These are phyloP conservation scores for Ptiloglossa arizonensis DNA, from an alignment of 1,140 invertebrate genomes.

Conservation along the genomic window DNA sequence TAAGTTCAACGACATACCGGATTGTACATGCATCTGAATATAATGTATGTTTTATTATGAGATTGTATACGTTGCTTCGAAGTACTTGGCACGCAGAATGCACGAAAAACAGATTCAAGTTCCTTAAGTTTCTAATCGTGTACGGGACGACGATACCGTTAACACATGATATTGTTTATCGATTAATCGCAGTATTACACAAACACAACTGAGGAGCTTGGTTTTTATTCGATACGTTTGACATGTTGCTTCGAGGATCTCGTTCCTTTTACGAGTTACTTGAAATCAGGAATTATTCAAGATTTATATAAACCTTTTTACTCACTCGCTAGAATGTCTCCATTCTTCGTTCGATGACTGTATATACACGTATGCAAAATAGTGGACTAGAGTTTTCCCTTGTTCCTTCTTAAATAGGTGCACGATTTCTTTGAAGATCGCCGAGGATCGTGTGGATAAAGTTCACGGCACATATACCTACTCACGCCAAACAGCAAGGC, in stretches of 20 bases:
- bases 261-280: background rate
- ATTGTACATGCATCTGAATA: conserved; percentile 45
- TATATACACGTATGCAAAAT: conserved; percentile 41
- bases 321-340: conserved; percentile 1
- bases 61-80: conserved; percentile 21
- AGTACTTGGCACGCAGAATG: conserved; percentile 46
- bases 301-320: background rate
- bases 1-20: conserved; percentile 29
- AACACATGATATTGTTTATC: background rate
- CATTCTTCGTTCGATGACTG: background rate
- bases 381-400: background rate
- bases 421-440: background rate
- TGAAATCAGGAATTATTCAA: background rate
- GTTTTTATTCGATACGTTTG: background rate
- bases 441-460: background rate
- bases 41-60: conserved; percentile 9
- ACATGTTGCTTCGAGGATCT: background rate
- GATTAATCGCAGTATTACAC: background rate
- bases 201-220: background rate
- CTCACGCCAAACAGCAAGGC: conserved; percentile 58
- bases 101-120: conserved; percentile 24
- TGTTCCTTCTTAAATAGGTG: conserved; percentile 11
- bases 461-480: conserved; percentile 40
- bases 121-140: background rate
- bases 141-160: background rate